A percentile compares a stretch with the other conserved stretches of the same genome.
These are phyloP conservation scores for Hirundo rustica DNA, from an alignment of 2,797 vertebrate species.

Conservation along the genomic window DNA sequence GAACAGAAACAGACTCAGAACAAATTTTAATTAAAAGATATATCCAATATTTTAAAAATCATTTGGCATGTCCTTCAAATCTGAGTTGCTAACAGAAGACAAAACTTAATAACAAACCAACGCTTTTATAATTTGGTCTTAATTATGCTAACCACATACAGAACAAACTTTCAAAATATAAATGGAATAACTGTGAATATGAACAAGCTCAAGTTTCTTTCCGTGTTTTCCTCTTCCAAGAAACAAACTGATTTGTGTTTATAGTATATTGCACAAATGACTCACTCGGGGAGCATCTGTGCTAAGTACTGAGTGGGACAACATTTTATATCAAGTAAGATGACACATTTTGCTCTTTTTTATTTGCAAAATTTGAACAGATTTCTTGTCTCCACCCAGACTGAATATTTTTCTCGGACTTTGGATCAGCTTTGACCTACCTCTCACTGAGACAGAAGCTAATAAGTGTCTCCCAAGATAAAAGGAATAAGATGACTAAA, in stretches of 20 bases:
- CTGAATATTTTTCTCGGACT: background rate
- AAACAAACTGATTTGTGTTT: slow-evolving; percentile 4
- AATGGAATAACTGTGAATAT: background rate
- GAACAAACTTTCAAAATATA: background rate
- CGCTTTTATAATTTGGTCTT: background rate
- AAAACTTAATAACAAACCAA: background rate
- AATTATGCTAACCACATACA: background rate
- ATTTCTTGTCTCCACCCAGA: background rate
- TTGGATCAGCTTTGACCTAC: background rate
- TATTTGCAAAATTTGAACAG: slow-evolving; percentile 1
- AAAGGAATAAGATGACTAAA: background rate
- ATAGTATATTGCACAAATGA: slow-evolving; percentile 29
- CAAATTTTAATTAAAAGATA: background rate
- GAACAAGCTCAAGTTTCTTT: background rate
- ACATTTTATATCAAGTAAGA: slow-evolving; percentile 33
- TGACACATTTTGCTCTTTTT: slow-evolving; percentile 57
- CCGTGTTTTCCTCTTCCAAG: slow-evolving; percentile 2
- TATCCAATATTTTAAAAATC: background rate
- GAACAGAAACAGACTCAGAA: background rate
- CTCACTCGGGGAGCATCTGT: slow-evolving; percentile 50
- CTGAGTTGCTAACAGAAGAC: background rate
- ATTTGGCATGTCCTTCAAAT: background rate
- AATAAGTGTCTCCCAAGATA: background rate
- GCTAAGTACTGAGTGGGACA: slow-evolving; percentile 31
- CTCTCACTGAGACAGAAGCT: background rate